Conservation (phyloP, 1,140 invertebrate species). For the Steinernema feltiae region DNA sequence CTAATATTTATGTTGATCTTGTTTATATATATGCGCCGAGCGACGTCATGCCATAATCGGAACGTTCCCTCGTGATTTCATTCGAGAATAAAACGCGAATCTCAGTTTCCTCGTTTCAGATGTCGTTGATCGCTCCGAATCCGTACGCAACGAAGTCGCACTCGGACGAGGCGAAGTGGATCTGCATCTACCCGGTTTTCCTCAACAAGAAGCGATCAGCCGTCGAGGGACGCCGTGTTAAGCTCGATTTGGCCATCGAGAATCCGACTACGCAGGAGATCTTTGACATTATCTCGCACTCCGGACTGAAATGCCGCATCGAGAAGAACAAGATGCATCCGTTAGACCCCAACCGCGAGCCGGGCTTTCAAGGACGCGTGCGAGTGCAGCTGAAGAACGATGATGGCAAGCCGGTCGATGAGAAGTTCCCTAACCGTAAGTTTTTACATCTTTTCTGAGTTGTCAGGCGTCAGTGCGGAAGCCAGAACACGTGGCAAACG, state of each 20-base stretch:
- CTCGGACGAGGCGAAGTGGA: slow-evolving; percentile 67
- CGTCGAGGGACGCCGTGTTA: slow-evolving; percentile 75
- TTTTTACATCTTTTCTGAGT: slow-evolving; percentile 25
- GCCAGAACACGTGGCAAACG: slow-evolving; percentile 22
- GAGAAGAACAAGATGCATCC: slow-evolving; percentile 80
- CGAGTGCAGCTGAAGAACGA: slow-evolving; percentile 85
- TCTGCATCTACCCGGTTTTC: slow-evolving; percentile 92
- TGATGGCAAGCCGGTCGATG: slow-evolving; percentile 72
- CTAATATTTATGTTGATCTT: too few relatives aligned
- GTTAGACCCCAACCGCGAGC: slow-evolving; percentile 79
- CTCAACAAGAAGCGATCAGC: slow-evolving; percentile 85
- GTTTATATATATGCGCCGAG: too few relatives aligned
- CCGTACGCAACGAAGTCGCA: slow-evolving; percentile 25
- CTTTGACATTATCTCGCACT: slow-evolving; percentile 75
- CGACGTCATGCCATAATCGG: too few relatives aligned
- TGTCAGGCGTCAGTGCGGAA: slow-evolving; percentile 19
- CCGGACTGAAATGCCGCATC: slow-evolving; percentile 76
- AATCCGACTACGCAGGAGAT: slow-evolving; percentile 91
- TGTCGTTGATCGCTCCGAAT: neutral
- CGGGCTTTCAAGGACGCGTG: slow-evolving; percentile 74
- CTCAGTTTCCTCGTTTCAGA: neutral
- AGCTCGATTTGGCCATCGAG: slow-evolving; percentile 77
- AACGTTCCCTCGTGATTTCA: neutral
- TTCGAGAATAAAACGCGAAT: neutral
- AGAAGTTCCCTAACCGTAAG: slow-evolving; percentile 69